Evolutionary conservation across 2,888 invertebrate genomes (phyloP).

Genomic region (Perizoma affinitatum): DNA sequence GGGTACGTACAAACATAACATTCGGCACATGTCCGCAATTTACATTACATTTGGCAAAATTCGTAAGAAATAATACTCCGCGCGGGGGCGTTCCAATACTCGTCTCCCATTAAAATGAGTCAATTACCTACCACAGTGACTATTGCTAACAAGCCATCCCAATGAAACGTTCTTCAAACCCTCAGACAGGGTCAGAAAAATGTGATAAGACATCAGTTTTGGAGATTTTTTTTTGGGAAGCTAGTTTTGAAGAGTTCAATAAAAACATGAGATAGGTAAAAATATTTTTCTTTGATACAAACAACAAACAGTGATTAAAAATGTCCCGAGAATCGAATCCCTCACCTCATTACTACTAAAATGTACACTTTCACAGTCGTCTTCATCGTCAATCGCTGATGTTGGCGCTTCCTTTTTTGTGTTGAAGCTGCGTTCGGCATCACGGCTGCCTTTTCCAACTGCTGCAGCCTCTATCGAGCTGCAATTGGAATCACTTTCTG

Average conservation of each 20-base stretch:
- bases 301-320: not conserved
- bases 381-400: not conserved
- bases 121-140: too few relatives aligned
- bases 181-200: too few relatives aligned
- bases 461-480: not conserved
- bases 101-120: too few relatives aligned
- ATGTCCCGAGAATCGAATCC: not conserved
- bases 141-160: too few relatives aligned
- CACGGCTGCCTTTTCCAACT: not conserved
- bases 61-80: too few relatives aligned
- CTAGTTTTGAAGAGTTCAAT: not conserved
- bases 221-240: not conserved
- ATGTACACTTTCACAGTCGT: constrained; percentile 11
- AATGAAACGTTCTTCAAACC: too few relatives aligned
- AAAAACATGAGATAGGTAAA: not conserved
- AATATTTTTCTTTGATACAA: not conserved
- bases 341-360: constrained; percentile 17
- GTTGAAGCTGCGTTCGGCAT: not conserved
- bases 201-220: not conserved
- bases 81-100: too few relatives aligned
- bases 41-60: too few relatives aligned
- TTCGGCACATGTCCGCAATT: too few relatives aligned
- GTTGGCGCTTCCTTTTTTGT: not conserved
- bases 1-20: too few relatives aligned
- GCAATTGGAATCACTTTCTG: not conserved